Evolutionary conservation across 2,888 invertebrate genomes (phyloP), one percentile per base, ranked within the genome.

Genomic region (Spisula solida): DNA sequence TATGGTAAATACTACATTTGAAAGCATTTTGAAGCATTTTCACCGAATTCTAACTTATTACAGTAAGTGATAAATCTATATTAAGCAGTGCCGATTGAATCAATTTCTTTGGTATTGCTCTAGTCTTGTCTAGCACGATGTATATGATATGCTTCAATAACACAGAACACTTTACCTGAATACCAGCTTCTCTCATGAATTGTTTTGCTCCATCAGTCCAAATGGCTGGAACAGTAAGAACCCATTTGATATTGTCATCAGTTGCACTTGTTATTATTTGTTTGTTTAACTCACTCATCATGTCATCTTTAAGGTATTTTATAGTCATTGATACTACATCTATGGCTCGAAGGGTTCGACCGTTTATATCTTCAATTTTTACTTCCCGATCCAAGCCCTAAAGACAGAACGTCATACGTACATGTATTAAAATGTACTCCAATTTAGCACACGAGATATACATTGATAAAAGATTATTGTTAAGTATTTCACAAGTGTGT

Each of bases 121-220:
- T n/a, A n/a, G n/a, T n/a, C n/a, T n/a, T n/a, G n/a, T n/a, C n/a
- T n/a, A 6, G 20, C 56, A 55, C 2, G 4, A 55, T 55, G 20
- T 14, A 20, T 41, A 8, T 34, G 31, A 47, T 10, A n/a, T 80
- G 80, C 41, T 5, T 41, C 8, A 41, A 41, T 41, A 5, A 41
- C 41, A 41, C 2, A 41, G 2, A 41, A 41, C 41, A 34, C 31
- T 31, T 78, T 78, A 78, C 78, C 78, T 41, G 34, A n/a, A 47
- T 78, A 41, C 41, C 78, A 5, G 78, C 78, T 31, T 78, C 78
- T 78, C 78, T 78, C 78, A 78, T 78, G 20, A 78, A 78, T 78
- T 78, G 34, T n/a, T 78, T 78, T 34, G 78, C 78, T 34, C 41
- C 47, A 34, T 78, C 78, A 10, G 78, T 80, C 80, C 80, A 80